Conservation (phyloP, 2,888 invertebrate genomes). For the Coleophora deauratella region DNA sequence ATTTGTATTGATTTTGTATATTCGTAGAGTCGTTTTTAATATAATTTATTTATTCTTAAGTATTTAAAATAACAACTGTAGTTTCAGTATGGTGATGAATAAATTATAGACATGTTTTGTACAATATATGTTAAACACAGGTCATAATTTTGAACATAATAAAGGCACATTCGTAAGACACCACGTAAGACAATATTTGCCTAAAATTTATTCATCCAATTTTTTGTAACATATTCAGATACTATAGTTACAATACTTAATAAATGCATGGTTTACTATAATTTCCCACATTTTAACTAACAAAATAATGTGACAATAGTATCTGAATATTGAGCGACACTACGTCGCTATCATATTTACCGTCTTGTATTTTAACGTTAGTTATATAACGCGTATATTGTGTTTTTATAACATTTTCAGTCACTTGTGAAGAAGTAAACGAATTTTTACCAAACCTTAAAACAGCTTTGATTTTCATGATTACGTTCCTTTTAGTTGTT, state of each 20-base stretch:
- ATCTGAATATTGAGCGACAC: too few relatives aligned
- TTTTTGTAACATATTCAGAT: too few relatives aligned
- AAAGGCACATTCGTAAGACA: not conserved
- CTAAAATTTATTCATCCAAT: too few relatives aligned
- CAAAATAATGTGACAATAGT: too few relatives aligned
- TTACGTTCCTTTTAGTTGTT: conserved; percentile 1
- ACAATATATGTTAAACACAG: not conserved
- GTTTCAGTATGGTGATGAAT: conserved; percentile 24
- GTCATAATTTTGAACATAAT: not conserved
- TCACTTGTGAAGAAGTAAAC: conserved; percentile 69
- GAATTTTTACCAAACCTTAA: conserved; percentile 63
- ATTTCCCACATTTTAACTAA: too few relatives aligned
- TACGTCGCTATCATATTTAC: conserved; percentile 32
- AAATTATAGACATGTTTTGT: conserved; percentile 23
- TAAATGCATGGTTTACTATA: too few relatives aligned
- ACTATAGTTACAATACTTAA: too few relatives aligned
- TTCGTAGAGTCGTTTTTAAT: conserved; percentile 68
- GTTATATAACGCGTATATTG: conserved; percentile 63
- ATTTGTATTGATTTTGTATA: conserved; percentile 72
- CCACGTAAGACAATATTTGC: too few relatives aligned
- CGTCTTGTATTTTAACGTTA: conserved; percentile 63
- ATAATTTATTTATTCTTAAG: conserved; percentile 66
- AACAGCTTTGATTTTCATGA: conserved; percentile 16
- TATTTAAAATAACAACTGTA: conserved; percentile 20
- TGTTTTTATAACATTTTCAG: conserved; percentile 71